Base-by-base conservation (phyloP, 2,113 vertebrate genomes). In the Malurus cyaneus region DNA sequence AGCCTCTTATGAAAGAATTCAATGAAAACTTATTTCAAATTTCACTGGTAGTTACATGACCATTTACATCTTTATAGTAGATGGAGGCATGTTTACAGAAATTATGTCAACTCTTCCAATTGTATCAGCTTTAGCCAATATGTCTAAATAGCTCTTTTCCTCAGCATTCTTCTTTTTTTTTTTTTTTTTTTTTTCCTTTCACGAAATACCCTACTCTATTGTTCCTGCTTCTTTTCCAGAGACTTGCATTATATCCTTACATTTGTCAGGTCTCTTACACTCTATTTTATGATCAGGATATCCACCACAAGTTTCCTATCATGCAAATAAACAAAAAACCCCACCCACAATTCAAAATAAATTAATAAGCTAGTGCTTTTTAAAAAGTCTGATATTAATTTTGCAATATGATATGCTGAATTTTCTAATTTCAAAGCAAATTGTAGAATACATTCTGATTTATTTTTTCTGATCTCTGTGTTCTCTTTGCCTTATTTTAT, bases 121-220 rank as follows among this genome's bases (percentile, higher is more conserved):
- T 62, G 7, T 89, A 62, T 53, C 17, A 74, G 25, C 34, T 64
- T 54, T 71, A 94, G 47, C 8, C 29, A 54, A 8, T 57, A 21
- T 18, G 12, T 61, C 60, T 86, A 50, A 78, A 74, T 21, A 70
- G 34, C 20, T 81, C 20, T 74, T 87, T 81, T 70, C 16, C 18
- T 44, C 86, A 50, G 12, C 28, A 39, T 19, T 41, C 36, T 39
- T 39, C 39, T 39, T 39, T 11, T 39, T 31, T 31, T 59, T 10
- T 0, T 31, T 39, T 82, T 80, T 39, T 11, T 39, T 31, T 31
- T 59, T 10, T 0, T 31, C 34, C 79, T 80, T 39, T 52, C 11
- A 19, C 2, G 0, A n/a, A 80, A 29, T 72, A 59, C 9, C 14
- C 65, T 67, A 11, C 18, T 56, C 4, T 62, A 0, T 31, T 56